These are phyloP conservation scores for Eupithecia subumbrata DNA, from an alignment of 2,888 invertebrate species.

Conservation along the genomic window DNA sequence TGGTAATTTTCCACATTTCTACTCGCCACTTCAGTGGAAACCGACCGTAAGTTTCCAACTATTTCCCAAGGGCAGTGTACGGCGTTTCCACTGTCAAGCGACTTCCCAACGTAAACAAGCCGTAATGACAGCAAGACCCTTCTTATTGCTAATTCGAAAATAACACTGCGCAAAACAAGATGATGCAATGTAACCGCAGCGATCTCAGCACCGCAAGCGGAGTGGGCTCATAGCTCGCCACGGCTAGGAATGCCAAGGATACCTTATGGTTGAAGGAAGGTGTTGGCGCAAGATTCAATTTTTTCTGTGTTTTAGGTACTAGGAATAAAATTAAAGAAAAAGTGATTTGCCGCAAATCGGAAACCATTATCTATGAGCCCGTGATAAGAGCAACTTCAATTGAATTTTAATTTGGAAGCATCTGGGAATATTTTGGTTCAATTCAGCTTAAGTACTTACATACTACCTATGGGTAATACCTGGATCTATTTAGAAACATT, in stretches of 20 bases:
- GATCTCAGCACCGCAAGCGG: slow-evolving; percentile 19
- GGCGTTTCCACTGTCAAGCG: neutral
- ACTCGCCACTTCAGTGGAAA: neutral
- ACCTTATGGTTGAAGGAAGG: too few relatives aligned
- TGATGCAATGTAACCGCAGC: slow-evolving; percentile 17
- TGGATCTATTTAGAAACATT: too few relatives aligned
- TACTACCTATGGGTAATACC: too few relatives aligned
- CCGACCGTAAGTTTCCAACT: neutral
- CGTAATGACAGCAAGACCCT: neutral
- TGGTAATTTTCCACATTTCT: neutral
- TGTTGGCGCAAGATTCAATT: too few relatives aligned
- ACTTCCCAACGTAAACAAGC: neutral
- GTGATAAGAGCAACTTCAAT: too few relatives aligned
- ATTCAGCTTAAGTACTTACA: too few relatives aligned
- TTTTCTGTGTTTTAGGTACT: too few relatives aligned
- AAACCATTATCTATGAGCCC: too few relatives aligned
- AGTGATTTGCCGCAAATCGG: too few relatives aligned
- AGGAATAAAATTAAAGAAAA: too few relatives aligned
- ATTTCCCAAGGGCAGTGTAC: neutral
- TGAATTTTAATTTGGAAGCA: too few relatives aligned
- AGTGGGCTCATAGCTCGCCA: slow-evolving; percentile 8
- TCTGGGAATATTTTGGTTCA: too few relatives aligned
- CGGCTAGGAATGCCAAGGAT: slow-evolving; percentile 19
- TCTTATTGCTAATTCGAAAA: slow-evolving; percentile 9
- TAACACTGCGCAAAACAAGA: slow-evolving; percentile 19